Evolutionary conservation across 2,888 invertebrate genomes (phyloP).

Genomic region (Drosophila diplacantha): DNA sequence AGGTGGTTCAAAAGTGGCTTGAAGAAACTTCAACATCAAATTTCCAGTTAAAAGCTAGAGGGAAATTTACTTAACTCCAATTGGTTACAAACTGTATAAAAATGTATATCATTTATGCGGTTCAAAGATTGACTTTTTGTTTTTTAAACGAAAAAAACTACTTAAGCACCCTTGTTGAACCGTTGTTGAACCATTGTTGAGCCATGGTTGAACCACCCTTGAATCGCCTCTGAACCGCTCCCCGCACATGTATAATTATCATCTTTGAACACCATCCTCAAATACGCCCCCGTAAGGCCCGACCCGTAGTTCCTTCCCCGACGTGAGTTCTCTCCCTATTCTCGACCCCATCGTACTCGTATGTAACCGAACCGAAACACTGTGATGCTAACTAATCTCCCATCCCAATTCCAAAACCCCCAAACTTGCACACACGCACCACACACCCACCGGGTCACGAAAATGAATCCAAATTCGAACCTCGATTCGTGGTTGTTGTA

Average conservation of each 20-base stretch:
- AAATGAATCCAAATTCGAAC: constrained; percentile 27
- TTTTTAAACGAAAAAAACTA: neutral
- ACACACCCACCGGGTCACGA: constrained; percentile 3
- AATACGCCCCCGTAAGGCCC: constrained; percentile 1
- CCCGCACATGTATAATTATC: constrained; percentile 8
- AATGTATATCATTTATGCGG: neutral
- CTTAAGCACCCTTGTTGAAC: constrained; percentile 1
- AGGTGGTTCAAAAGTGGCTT: constrained; percentile 20
- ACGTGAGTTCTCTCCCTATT: constrained; percentile 7
- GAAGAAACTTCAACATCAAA: neutral
- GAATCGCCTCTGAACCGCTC: neutral
- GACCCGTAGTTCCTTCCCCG: constrained; percentile 11
- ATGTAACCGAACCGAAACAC: constrained; percentile 16
- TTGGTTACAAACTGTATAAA: neutral
- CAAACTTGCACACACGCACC: constrained; percentile 15
- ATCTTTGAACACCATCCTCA: neutral
- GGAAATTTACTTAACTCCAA: neutral
- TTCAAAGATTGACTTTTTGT: neutral
- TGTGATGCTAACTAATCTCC: constrained; percentile 34
- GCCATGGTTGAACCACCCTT: neutral
- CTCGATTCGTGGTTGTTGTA: constrained; percentile 73
- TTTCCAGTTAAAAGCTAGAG: neutral
- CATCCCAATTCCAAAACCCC: constrained; percentile 10
- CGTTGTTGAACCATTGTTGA: constrained; percentile 4
- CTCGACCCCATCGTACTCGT: constrained; percentile 5